Conservation (phyloP, 2,888 invertebrate species). For the Atrina japonica region DNA sequence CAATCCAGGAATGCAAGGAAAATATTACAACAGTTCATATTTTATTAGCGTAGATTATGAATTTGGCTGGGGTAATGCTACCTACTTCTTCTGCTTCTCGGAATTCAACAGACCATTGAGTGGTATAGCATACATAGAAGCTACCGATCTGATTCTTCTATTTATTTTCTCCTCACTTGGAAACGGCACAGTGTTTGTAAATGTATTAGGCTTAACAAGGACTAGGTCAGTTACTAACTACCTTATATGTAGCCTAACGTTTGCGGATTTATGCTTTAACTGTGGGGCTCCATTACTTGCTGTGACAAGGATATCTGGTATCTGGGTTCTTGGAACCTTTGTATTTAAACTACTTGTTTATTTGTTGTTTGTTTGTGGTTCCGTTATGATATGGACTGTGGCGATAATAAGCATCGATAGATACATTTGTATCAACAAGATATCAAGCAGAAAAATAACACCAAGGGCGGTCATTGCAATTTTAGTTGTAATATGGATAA, state of each 20-base stretch:
- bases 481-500: constrained; percentile 55
- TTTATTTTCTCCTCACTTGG: constrained; percentile 55
- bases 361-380: constrained; percentile 58
- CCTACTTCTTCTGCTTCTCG: constrained; percentile 67
- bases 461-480: constrained; percentile 46
- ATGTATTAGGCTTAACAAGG: constrained; percentile 45
- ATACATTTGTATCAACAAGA: constrained; percentile 59
- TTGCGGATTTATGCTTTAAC: constrained; percentile 65
- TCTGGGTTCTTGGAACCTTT: constrained; percentile 66
- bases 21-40: constrained; percentile 51
- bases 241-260: constrained; percentile 67
- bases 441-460: constrained; percentile 45
- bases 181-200: constrained; percentile 56
- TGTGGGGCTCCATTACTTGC: constrained; percentile 64
- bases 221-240: constrained; percentile 61
- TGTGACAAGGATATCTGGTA: constrained; percentile 59
- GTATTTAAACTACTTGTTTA: constrained; percentile 63
- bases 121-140: constrained; percentile 53
- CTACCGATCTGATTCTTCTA: constrained; percentile 48
- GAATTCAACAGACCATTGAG: constrained; percentile 62
- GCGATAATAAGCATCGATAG: constrained; percentile 68
- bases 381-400: constrained; percentile 71
- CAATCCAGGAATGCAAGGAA: too few species aligned
- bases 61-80: constrained; percentile 59
- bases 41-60: constrained; percentile 53